Base-by-base conservation (phyloP, 2,113 vertebrate species). In the Eubucco bourcierii region DNA sequence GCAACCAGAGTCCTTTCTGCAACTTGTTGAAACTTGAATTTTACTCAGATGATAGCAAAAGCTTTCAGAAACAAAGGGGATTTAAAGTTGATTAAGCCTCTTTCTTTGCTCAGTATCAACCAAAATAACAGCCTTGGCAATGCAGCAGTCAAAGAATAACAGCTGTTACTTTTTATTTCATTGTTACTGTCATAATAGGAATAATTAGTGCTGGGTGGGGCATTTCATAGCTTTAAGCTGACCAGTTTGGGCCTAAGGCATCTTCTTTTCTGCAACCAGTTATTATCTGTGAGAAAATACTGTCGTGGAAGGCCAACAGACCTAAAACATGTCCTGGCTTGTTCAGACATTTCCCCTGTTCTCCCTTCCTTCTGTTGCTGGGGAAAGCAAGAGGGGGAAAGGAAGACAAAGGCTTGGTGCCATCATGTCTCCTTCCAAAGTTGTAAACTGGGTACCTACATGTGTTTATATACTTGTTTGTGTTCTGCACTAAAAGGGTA, bases 271-370 rank as follows among this genome's bases (percentile, higher is more conserved):
- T 91, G 47, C 85, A 91, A 61, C 61, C 70, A 19, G 76, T 90
- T 80, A 95, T 96, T 96, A 88, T 52, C 80, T 94, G 24, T 90
- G 90, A 90, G 90, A 95, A 90, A 95, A 95, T 29, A 52, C 44
- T 13, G 18, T 46, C 16, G 7, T 18, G 44, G 44, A 46, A 46
- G 44, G 44, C 44, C 15, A 17, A 46, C 18, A 46, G 44, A 46
- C 44, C 44, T 46, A 46, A 46, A 46, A 46, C 44, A 46, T 46
- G 44, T 46, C 7, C 44, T 46, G 44, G 44, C 44, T 46, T 46
- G 44, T 46, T 46, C 44, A 46, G 44, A 46, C 44, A 46, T 46
- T 16, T 46, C 44, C 44, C 44, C 44, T 7, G 44, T 46, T 46
- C 16, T 18, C 44, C 17, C 44, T 46, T 15, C 44, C 44, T 46